Percentiles rank a stretch among this genome's conserved stretches.
phyloP scores from a whole-genome alignment of 2,888 invertebrate species.

The Sinohyriopsis cumingii region DNA sequence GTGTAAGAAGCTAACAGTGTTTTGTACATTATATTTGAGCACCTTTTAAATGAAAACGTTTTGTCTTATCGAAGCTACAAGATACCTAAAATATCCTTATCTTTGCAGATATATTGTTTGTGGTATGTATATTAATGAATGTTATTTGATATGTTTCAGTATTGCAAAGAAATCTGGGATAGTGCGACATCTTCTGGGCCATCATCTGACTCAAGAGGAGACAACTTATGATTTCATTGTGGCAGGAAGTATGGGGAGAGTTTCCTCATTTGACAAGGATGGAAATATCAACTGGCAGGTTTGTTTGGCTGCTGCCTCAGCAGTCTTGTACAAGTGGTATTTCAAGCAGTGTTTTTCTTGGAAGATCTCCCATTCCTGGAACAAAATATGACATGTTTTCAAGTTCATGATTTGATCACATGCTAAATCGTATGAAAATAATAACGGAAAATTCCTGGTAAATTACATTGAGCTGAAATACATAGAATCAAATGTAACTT shows the following conservation, averaged over 20 bases:
- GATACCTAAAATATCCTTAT: too few relatives aligned
- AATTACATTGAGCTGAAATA: too few relatives aligned
- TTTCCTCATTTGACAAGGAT: constrained; percentile 62
- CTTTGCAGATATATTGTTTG: too few relatives aligned
- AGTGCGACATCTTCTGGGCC: constrained; percentile 61
- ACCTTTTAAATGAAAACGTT: too few relatives aligned
- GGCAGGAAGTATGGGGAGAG: constrained; percentile 58
- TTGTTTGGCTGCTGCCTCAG: neutral
- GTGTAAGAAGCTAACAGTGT: too few relatives aligned
- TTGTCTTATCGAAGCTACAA: too few relatives aligned
- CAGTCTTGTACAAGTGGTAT: neutral
- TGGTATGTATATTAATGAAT: neutral
- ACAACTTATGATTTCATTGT: constrained; percentile 61
- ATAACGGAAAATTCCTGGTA: too few relatives aligned
- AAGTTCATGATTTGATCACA: neutral
- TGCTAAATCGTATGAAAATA: too few relatives aligned
- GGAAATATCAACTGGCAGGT: constrained; percentile 70
- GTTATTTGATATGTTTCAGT: constrained; percentile 30
- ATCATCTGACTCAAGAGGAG: constrained; percentile 54
- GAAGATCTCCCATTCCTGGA: too few relatives aligned
- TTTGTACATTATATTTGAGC: too few relatives aligned
- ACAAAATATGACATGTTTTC: neutral
- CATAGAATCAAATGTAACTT: too few relatives aligned
- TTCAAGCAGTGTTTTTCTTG: too few relatives aligned
- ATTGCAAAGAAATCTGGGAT: constrained; percentile 60